Conservation (phyloP, 2,113 vertebrate genomes). For the Neomonachus schauinslandi region DNA sequence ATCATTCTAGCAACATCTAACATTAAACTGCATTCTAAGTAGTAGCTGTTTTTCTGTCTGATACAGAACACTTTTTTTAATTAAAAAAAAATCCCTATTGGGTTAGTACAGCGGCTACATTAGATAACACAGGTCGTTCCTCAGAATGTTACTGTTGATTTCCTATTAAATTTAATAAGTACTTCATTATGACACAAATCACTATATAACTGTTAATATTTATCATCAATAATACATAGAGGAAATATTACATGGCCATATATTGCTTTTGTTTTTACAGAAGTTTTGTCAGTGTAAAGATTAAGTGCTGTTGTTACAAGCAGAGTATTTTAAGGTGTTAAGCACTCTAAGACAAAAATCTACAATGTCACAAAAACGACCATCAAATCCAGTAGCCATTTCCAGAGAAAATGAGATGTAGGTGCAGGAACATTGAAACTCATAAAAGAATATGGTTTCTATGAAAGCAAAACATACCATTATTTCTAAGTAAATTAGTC, state of each 20-base stretch:
- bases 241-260: neutral
- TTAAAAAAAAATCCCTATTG: neutral
- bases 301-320: neutral
- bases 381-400: too few species aligned
- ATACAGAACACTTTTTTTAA: neutral
- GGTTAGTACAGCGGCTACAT: neutral
- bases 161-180: constrained; percentile 27
- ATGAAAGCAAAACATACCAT: neutral
- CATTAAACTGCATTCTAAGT: neutral
- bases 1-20: neutral
- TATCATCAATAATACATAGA: constrained; percentile 31
- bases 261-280: neutral
- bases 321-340: neutral
- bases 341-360: neutral
- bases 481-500: neutral
- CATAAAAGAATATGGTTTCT: neutral
- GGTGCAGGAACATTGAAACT: neutral
- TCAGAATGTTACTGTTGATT: neutral
- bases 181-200: neutral
- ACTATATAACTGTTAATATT: neutral
- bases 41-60: neutral
- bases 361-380: neutral
- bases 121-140: neutral
- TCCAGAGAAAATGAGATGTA: neutral
- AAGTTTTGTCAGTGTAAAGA: neutral